Conservation (phyloP, 2,797 vertebrate species). For the Lepus oiostolus region DNA sequence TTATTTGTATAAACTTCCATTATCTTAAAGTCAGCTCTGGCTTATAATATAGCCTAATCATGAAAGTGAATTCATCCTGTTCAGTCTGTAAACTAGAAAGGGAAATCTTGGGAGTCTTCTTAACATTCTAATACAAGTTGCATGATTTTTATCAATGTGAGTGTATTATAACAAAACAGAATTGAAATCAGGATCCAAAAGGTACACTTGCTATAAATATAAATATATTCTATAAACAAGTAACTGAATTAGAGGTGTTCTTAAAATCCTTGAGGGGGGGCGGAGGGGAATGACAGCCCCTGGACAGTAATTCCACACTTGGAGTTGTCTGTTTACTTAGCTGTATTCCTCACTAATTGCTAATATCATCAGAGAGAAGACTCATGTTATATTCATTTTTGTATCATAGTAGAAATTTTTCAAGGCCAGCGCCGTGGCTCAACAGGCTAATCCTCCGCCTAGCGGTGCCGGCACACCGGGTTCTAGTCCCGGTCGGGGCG, state of each 20-base stretch:
- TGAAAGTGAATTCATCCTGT: neutral
- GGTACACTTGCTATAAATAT: constrained; percentile 37
- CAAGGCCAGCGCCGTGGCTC: too few species aligned
- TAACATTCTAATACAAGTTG: neutral
- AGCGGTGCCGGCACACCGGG: too few species aligned
- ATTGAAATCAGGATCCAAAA: constrained; percentile 36
- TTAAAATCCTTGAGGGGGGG: constrained; percentile 22
- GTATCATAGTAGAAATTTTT: constrained; percentile 33
- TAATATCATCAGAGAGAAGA: neutral
- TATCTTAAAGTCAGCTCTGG: constrained; percentile 23
- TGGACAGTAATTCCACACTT: neutral
- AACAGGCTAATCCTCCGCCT: too few species aligned
- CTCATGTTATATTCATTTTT: constrained; percentile 35
- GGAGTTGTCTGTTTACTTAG: neutral
- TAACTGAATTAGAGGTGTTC: neutral
- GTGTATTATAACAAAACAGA: constrained; percentile 10
- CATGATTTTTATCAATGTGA: neutral
- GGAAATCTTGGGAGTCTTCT: neutral
- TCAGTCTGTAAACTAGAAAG: neutral
- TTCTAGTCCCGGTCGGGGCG: too few species aligned
- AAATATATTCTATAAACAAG: constrained; percentile 32
- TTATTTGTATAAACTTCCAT: neutral
- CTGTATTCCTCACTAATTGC: neutral
- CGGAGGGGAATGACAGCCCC: neutral
- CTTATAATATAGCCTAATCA: neutral